Conservation (phyloP, 2,113 vertebrate genomes). For the Petrocephalus microphthalmus region DNA sequence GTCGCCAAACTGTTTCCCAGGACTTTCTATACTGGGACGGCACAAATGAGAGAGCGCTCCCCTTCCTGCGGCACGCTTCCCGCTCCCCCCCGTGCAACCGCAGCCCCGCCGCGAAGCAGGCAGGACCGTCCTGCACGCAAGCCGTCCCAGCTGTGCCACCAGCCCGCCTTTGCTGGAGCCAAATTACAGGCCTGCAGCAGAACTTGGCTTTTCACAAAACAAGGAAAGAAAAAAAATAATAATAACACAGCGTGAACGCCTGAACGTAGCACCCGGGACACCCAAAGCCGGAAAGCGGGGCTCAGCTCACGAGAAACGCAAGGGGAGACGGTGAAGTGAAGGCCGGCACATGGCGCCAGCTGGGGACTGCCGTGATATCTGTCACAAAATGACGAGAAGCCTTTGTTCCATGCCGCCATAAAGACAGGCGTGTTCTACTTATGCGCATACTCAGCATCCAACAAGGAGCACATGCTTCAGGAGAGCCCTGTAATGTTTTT, state of each 20-base stretch:
- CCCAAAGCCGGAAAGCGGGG: not conserved
- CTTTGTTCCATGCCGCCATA: not conserved
- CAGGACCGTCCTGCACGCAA: slow-evolving; percentile 25
- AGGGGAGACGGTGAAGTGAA: not conserved
- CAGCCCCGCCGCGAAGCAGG: not conserved
- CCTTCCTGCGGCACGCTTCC: not conserved
- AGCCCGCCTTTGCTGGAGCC: slow-evolving; percentile 47
- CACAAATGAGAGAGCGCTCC: slow-evolving; percentile 1
- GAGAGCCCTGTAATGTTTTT: not conserved
- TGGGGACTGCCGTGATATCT: not conserved
- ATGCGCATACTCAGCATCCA: not conserved
- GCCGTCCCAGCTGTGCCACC: slow-evolving; percentile 45
- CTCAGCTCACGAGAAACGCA: not conserved
- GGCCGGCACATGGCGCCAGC: not conserved
- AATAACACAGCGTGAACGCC: not conserved
- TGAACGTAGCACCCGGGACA: not conserved
- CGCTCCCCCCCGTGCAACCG: not conserved
- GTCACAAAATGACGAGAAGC: not conserved
- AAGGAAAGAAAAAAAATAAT: slow-evolving; percentile 31
- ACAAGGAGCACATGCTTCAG: not conserved
- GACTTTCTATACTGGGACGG: not conserved
- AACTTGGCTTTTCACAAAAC: slow-evolving; percentile 46
- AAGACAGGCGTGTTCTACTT: not conserved
- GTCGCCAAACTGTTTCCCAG: not conserved
- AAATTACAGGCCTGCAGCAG: slow-evolving; percentile 51